These are phyloP conservation scores for Alethe diademata DNA, from an alignment of 2,113 vertebrate species.

Conservation along the genomic window DNA sequence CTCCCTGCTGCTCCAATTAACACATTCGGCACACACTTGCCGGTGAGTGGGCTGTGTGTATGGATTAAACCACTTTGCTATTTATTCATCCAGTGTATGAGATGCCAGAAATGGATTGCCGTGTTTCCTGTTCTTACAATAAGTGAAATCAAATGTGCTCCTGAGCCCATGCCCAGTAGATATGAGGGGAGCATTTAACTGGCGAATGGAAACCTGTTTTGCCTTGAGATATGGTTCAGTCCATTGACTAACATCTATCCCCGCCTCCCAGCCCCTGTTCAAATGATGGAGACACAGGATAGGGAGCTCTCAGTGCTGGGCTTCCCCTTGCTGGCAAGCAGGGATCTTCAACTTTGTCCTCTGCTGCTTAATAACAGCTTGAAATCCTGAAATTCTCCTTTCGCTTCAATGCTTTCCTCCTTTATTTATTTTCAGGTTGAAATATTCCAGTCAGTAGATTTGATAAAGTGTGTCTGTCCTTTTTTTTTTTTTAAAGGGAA, in stretches of 20 bases:
- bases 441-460: conserved; percentile 3
- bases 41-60: conserved; percentile 70
- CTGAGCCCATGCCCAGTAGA: not conserved
- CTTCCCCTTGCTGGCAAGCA: conserved; percentile 52
- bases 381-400: not conserved
- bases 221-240: conserved; percentile 74
- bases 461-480: not conserved
- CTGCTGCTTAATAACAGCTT: conserved; percentile 11
- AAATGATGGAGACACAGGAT: conserved; percentile 70
- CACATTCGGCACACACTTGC: conserved; percentile 65
- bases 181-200: not conserved
- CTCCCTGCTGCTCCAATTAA: conserved; percentile 81
- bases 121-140: not conserved
- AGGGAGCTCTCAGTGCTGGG: conserved; percentile 66
- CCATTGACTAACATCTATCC: conserved; percentile 71
- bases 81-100: conserved; percentile 20
- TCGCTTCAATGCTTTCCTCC: not conserved
- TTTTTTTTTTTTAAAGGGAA: not conserved
- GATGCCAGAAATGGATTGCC: conserved; percentile 2
- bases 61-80: conserved; percentile 76
- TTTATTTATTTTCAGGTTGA: not conserved
- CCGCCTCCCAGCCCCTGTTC: conserved; percentile 70
- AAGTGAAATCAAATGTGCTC: not conserved
- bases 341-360: conserved; percentile 77
- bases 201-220: not conserved